Evolutionary conservation across 2,888 invertebrate genomes (phyloP).

Genomic region (Vannuccia rotundouncinata): DNA sequence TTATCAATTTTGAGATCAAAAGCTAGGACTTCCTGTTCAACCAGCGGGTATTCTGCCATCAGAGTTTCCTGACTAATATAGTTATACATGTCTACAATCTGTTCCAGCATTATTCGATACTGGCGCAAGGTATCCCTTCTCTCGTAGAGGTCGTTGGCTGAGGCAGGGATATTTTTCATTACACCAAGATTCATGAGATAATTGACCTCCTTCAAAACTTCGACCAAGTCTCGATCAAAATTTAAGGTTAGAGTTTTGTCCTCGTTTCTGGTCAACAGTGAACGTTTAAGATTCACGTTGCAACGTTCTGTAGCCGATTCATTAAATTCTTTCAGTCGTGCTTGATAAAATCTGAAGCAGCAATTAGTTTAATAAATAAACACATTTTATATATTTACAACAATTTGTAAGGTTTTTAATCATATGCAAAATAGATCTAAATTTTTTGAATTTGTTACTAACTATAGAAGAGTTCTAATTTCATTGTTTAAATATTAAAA

Average conservation of each 20-base stretch:
- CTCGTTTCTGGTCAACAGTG: neutral
- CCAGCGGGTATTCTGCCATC: conserved; percentile 77
- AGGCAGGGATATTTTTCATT: conserved; percentile 62
- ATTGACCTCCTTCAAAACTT: conserved; percentile 78
- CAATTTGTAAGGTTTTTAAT: too few relatives aligned
- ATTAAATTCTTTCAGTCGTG: neutral
- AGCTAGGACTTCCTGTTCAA: conserved; percentile 72
- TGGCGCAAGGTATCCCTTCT: conserved; percentile 73
- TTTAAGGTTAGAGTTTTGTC: conserved; percentile 29
- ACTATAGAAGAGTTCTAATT: too few relatives aligned
- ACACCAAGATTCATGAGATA: conserved; percentile 70
- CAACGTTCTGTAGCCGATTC: neutral
- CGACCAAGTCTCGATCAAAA: conserved; percentile 60
- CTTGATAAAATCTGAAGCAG: neutral
- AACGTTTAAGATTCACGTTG: neutral
- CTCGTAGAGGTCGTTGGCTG: conserved; percentile 68
- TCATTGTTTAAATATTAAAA: too few relatives aligned
- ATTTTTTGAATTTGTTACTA: neutral
- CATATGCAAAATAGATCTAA: too few relatives aligned
- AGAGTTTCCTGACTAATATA: conserved; percentile 70
- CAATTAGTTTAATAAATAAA: too few relatives aligned
- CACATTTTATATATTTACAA: too few relatives aligned
- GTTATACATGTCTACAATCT: conserved; percentile 68
- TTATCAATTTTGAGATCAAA: conserved; percentile 64
- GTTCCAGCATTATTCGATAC: conserved; percentile 60